A percentile compares a stretch with the other conserved stretches of the same genome.
These are phyloP conservation scores for Rhynchonema sp. DNA, from an alignment of 2,888 invertebrate species.

Conservation along the genomic window DNA sequence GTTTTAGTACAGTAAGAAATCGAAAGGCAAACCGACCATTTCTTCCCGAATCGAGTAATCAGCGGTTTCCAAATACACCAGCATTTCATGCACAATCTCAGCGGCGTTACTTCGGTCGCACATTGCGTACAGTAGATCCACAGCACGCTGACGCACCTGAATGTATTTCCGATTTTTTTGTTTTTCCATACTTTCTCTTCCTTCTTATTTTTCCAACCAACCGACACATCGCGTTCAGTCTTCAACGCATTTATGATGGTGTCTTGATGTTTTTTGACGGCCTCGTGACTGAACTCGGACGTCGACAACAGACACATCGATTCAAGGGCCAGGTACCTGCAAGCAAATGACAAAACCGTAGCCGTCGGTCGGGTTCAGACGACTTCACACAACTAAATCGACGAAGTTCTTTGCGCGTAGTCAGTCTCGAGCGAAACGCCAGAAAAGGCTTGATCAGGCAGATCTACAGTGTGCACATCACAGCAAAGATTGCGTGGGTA, in stretches of 20 bases:
- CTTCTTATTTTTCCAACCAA: no score
- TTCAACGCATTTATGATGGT: conserved; percentile 96
- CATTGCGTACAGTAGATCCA: conserved; percentile 96
- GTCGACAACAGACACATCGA: conserved; percentile 98
- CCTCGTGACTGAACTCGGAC: conserved; percentile 97
- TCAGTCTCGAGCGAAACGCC: no score
- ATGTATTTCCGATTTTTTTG: conserved; percentile 47
- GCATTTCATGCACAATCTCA: conserved; percentile 98
- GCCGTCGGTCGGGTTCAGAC: no score
- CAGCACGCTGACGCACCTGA: conserved; percentile 88
- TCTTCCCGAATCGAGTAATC: conserved; percentile 99
- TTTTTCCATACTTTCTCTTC: neutral
- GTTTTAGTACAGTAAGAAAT: neutral
- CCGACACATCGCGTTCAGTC: conserved; percentile 19
- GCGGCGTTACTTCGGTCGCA: conserved; percentile 97
- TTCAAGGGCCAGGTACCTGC: conserved; percentile 73
- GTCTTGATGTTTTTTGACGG: conserved; percentile 98
- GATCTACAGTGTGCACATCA: no score
- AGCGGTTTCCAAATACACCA: conserved; percentile 92
- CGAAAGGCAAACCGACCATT: conserved; percentile 46
- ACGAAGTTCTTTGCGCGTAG: no score
- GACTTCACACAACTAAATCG: no score
- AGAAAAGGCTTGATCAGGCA: no score
- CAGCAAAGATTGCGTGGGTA: no score
- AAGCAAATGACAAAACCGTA: no score